Base-by-base conservation (phyloP, 1,140 invertebrate species). In the Calliopsis andreniformis region DNA sequence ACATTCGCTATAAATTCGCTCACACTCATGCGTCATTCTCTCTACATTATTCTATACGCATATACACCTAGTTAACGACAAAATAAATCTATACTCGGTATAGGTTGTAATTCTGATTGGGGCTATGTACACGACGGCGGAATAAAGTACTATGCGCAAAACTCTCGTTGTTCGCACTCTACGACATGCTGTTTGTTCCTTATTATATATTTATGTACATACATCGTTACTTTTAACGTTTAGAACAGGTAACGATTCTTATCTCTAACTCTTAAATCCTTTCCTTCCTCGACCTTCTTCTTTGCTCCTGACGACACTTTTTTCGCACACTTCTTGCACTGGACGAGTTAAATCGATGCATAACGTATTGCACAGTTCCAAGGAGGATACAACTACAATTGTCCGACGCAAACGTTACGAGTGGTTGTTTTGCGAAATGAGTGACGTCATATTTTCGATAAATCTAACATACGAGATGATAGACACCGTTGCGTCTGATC, bases 51-150 rank as follows among this genome's bases (percentile, higher is more conserved):
- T 32, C 56, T 30, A 7, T 77, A 62, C 81, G 64, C 84, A 83
- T 88, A 90, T 92, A 92, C 87, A 92, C 87, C 91, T 91, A 92
- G 91, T 91, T 91, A 92, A 92, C 91, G 90, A 91, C 87, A 91
- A 91, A 92, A 92, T 92, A 92, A 92, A 92, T 91, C 90, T 92
- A 91, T 92, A 89, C 89, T 85, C 80, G 61, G 71, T 68, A 68
- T 84, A 88, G 86, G 83, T 84, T 86, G 84, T 85, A 88, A 81
- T 85, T 87, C 82, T 76, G 78, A 84, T 84, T 76, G 76, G 79
- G 83, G 78, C 79, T 90, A 90, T 90, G 66, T 90, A 90, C 89
- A 90, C 53, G 77, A 86, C 64, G 82, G 76, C 79, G 79, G 80
- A 82, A 77, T 86, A 87, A 88, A 86, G 77, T 84, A 85, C 45